Base-by-base conservation (phyloP, 2,797 vertebrate genomes). In the Sciurus vulgaris region DNA sequence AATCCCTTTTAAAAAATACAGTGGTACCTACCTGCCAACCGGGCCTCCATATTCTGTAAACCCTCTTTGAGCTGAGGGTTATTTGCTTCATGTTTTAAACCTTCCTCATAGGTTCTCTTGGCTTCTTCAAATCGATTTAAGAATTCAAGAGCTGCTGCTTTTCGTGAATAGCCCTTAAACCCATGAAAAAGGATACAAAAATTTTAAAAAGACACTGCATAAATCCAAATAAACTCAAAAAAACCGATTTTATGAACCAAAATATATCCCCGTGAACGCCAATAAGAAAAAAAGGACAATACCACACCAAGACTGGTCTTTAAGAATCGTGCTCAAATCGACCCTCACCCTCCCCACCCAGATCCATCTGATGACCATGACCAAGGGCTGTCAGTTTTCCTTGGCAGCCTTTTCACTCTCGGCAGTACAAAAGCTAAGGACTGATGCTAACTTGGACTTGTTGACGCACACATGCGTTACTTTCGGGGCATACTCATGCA, bases 81-180 rank as follows among this genome's bases (percentile, higher is more conserved):
- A 85, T 96, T 97, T 0, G 99, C 99, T 95, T 99, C 99, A 72
- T 99, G 99, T 22, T 99, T 98, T 86, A 99, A 97, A 38, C 99
- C 99, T 89, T 99, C 99, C 4, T 99, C 99, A 70, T 99, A 99
- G 3, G 99, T 99, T 77, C 91, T 90, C 98, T 99, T 99, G 30
- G 99, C 99, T 96, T 99, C 99, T 90, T 99, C 99, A 94, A 99
- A 98, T 44, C 99, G 98, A 70, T 99, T 99, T 67, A 99, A 99
- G 97, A 99, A 99, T 96, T 99, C 99, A 95, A 99, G 96, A 0
- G 99, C 99, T 1, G 99, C 99, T 76, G 99, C 99, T 98, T 99
- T 99, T 83, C 99, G 98, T 0, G 99, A 99, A 97, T 99, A 99
- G 17, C 99, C 99, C 99, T 99, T 95, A 70, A 96, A 56, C 86